Conservation (phyloP, 2,888 invertebrate genomes). For the Phortica magna region DNA sequence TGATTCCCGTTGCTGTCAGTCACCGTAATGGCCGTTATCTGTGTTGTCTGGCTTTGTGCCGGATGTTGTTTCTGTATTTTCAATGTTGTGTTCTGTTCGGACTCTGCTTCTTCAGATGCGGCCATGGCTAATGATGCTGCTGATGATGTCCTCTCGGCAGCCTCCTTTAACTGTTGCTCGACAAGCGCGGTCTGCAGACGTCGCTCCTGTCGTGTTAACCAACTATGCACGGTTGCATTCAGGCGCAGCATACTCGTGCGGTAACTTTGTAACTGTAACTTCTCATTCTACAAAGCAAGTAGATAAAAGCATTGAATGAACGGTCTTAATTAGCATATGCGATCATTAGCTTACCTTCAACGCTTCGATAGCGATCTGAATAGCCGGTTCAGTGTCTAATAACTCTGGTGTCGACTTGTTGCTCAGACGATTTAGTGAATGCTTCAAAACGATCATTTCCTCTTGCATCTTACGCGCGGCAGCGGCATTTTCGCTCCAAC, state of each 20-base stretch:
- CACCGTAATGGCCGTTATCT: constrained; percentile 57
- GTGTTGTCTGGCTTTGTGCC: constrained; percentile 11
- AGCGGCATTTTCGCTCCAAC: constrained; percentile 78
- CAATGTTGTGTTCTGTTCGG: constrained; percentile 37
- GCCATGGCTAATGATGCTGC: constrained; percentile 49
- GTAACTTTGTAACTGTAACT: constrained; percentile 76
- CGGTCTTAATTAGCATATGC: background rate
- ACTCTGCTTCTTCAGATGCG: constrained; percentile 48
- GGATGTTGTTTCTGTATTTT: constrained; percentile 42
- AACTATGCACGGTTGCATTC: constrained; percentile 79
- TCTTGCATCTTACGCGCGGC: constrained; percentile 77
- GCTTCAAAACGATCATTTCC: constrained; percentile 77
- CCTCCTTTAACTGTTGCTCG: constrained; percentile 60
- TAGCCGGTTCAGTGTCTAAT: constrained; percentile 77
- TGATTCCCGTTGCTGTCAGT: constrained; percentile 71
- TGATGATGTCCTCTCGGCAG: constrained; percentile 51
- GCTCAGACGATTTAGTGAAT: constrained; percentile 74
- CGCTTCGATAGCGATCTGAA: constrained; percentile 77
- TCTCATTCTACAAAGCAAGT: constrained; percentile 70
- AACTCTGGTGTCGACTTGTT: constrained; percentile 74
- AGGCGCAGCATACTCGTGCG: constrained; percentile 78
- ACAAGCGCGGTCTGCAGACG: constrained; percentile 72
- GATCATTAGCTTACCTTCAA: constrained; percentile 70
- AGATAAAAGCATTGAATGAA: background rate
- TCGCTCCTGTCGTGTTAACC: constrained; percentile 78